Evolutionary conservation across 2,888 invertebrate genomes (phyloP).

Genomic region (Catocala sponsa): DNA sequence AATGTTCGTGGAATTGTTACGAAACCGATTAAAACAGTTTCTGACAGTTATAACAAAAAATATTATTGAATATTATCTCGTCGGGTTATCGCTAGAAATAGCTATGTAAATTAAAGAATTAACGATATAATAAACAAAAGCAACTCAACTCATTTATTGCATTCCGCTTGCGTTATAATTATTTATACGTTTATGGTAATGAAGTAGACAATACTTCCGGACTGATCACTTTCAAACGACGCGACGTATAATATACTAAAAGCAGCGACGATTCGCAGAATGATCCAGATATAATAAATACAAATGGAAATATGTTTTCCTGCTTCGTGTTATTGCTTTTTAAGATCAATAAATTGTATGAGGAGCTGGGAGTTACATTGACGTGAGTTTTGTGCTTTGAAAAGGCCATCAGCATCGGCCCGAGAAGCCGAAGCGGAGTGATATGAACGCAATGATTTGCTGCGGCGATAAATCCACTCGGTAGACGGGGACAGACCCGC

Average conservation of each 20-base stretch:
- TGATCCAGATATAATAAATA: slow-evolving; percentile 19
- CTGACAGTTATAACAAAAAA: slow-evolving; percentile 32
- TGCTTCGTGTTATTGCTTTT: slow-evolving; percentile 14
- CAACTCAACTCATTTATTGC: slow-evolving; percentile 31
- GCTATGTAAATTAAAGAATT: slow-evolving; percentile 51
- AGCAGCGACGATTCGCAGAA: slow-evolving; percentile 17
- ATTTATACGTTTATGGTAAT: slow-evolving; percentile 31
- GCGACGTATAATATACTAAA: slow-evolving; percentile 7
- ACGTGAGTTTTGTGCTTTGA: slow-evolving; percentile 36
- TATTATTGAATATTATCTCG: slow-evolving; percentile 32
- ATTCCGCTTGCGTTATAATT: slow-evolving; percentile 28
- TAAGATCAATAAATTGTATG: slow-evolving; percentile 28
- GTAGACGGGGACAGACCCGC: slow-evolving; percentile 75
- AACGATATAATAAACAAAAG: slow-evolving; percentile 44
- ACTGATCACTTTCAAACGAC: slow-evolving; percentile 20
- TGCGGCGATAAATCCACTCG: slow-evolving; percentile 74
- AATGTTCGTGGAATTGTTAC: slow-evolving; percentile 55
- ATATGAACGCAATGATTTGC: slow-evolving; percentile 81
- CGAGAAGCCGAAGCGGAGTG: slow-evolving; percentile 55
- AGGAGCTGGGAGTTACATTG: slow-evolving; percentile 28
- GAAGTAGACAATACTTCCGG: slow-evolving; percentile 23
- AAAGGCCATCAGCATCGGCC: slow-evolving; percentile 24
- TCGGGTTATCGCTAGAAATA: slow-evolving; percentile 49
- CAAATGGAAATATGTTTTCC: slow-evolving; percentile 23
- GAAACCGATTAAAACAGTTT: slow-evolving; percentile 45